phyloP scores from a whole-genome alignment of 1,140 invertebrate genomes.

The Cecropterus lyciades region DNA sequence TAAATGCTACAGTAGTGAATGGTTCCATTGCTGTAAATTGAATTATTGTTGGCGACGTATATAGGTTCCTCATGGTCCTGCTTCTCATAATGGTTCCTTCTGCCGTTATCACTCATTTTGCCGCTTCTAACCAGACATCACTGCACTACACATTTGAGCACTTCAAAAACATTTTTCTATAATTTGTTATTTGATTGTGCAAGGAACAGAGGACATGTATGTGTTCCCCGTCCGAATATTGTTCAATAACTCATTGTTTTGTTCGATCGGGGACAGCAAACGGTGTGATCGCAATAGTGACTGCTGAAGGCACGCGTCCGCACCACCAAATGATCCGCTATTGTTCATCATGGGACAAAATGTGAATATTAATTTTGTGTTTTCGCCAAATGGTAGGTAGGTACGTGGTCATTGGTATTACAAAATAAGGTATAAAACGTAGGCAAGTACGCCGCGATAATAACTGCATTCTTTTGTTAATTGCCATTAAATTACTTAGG shows the following conservation, averaged over 20 bases:
- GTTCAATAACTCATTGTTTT: constrained; percentile 70
- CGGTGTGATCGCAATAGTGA: constrained; percentile 67
- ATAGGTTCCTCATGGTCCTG: constrained; percentile 64
- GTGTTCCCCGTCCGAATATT: constrained; percentile 59
- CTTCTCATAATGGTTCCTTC: constrained; percentile 62
- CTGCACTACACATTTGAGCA: constrained; percentile 31
- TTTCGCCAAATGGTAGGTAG: constrained; percentile 34
- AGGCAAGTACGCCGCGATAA: too few relatives aligned
- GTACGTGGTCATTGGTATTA: background rate
- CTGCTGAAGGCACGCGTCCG: constrained; percentile 55
- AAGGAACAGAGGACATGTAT: constrained; percentile 34
- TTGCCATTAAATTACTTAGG: background rate
- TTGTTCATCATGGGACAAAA: constrained; percentile 66
- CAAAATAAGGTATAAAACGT: background rate
- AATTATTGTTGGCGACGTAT: constrained; percentile 76
- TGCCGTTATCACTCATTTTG: constrained; percentile 73
- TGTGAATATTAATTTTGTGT: constrained; percentile 72
- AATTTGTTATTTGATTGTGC: constrained; percentile 5
- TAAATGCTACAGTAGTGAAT: constrained; percentile 82
- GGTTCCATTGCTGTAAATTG: constrained; percentile 80
- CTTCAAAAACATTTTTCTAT: constrained; percentile 25
- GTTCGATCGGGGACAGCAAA: constrained; percentile 73
- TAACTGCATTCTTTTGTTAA: too few relatives aligned
- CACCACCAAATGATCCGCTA: constrained; percentile 56
- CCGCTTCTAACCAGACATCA: constrained; percentile 42